Evolutionary conservation across 2,113 vertebrate species (phyloP), one percentile per base, ranked within the genome.

Genomic region (Etheostoma cragini): DNA sequence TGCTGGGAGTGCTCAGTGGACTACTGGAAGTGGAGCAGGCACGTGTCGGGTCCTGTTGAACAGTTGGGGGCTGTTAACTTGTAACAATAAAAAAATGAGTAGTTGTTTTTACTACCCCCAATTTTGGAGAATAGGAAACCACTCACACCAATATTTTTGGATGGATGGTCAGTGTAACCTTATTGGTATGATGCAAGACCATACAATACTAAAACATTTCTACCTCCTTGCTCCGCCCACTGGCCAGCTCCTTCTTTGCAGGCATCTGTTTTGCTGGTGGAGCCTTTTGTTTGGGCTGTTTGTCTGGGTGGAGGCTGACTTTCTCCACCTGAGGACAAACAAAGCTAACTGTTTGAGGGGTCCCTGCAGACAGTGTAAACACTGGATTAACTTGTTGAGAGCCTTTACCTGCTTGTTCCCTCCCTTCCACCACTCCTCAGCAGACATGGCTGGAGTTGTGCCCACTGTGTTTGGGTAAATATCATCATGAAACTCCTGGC

Each of bases 371-470:
- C n/a, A 33, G 7, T 1, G 13, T 45, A 12, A 17, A 60, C 47
- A 49, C 50, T 0, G 4, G 17, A 52, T 45, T 12, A 24, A 68
- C 50, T 3, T 50, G 14, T 3, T 21, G n/a, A 17, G 30, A 26
- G 53, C 3, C 6, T 3, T 72, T 86, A 99, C 98, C 97, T 97
- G 96, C 77, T 94, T 94, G 93, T 94, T 95, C 66, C 94, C 96
- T 67, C 98, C 98, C 13, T 93, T 81, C 98, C 97, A 99, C 98
- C 98, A 99, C 82, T 94, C 92, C 22, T 93, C 92, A 46, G 96
- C 93, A 0, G 91, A 6, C 0, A 96, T 92, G 42, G 96, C 96
- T 0, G 98, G 91, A 35, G 91, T 68, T 0, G 33, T 88, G 14
- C 98, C 96, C 0, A 78, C 13, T 0, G 97, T 96, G 82, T 98